A percentile compares a stretch with the other conserved stretches of the same genome.
Conservation (phyloP, 2,888 invertebrate species). For the Clivina fossor region DNA sequence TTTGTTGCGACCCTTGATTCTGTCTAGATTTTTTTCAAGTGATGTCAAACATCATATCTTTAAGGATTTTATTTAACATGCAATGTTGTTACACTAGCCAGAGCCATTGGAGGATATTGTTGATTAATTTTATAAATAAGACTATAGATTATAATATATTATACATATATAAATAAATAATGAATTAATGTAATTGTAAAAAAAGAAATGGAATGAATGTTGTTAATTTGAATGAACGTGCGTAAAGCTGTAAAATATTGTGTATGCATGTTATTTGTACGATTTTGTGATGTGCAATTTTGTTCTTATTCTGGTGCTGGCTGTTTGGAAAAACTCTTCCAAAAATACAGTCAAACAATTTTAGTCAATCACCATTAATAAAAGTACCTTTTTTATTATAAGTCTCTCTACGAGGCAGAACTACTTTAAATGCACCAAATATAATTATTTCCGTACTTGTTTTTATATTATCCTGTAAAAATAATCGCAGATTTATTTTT, state of each 20-base stretch:
- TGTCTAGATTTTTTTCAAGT: conserved; percentile 6
- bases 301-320: conserved; percentile 27
- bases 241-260: conserved; percentile 28
- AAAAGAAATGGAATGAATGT: conserved; percentile 12
- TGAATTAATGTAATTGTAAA: conserved; percentile 45
- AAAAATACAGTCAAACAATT: conserved; percentile 23
- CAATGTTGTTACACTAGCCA: conserved; percentile 8
- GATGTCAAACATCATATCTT: no score
- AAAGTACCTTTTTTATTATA: conserved; percentile 40
- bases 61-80: no score
- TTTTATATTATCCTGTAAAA: conserved; percentile 1
- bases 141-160: conserved; percentile 51
- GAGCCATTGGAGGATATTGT: conserved; percentile 29
- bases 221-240: conserved; percentile 10
- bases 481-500: background rate
- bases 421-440: conserved; percentile 28
- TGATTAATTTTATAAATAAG: conserved; percentile 40
- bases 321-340: conserved; percentile 10
- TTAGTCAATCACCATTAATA: conserved; percentile 30
- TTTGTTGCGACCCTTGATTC: conserved; percentile 19
- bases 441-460: conserved; percentile 22
- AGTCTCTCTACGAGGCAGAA: conserved; percentile 47
- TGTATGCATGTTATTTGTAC: conserved; percentile 18
- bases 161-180: conserved; percentile 52
- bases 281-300: conserved; percentile 21